Evolutionary conservation across 2,797 vertebrate genomes (phyloP).

Genomic region (Neosilurus mollespiculum): DNA sequence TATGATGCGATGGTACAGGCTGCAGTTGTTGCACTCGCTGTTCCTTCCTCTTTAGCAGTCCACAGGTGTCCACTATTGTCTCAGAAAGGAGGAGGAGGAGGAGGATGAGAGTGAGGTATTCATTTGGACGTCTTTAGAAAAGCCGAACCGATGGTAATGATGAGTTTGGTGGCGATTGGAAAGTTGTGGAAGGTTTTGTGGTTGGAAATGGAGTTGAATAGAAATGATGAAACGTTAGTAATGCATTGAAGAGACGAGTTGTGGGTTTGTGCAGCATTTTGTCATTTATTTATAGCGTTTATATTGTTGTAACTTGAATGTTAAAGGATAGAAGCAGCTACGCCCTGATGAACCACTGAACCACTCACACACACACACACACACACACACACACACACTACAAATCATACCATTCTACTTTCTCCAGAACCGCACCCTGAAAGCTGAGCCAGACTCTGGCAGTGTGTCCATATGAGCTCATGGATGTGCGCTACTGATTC

Average conservation of each 20-base stretch:
- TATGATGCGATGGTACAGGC: not conserved
- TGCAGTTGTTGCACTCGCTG: not conserved
- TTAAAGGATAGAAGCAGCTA: conserved; percentile 23
- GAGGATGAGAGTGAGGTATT: conserved; percentile 20
- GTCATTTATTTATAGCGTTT: not conserved
- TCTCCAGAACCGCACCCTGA: conserved; percentile 29
- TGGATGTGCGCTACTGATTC: conserved; percentile 28
- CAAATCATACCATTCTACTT: conserved; percentile 20
- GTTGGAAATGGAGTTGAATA: not conserved
- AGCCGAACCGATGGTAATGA: conserved; percentile 65
- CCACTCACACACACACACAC: conserved; percentile 5
- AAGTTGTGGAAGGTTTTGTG: conserved; percentile 45
- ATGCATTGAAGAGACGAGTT: not conserved
- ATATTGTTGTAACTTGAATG: not conserved
- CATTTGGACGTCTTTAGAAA: conserved; percentile 38
- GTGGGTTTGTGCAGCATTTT: not conserved
- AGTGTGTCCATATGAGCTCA: conserved; percentile 45
- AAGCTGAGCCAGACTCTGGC: conserved; percentile 27
- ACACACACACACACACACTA: not conserved
- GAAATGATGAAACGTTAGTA: too few relatives aligned
- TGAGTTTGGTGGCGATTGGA: conserved; percentile 64
- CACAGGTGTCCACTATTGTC: conserved; percentile 43
- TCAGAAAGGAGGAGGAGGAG: conserved; percentile 13
- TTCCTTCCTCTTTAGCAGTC: conserved; percentile 1
- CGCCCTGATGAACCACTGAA: conserved; percentile 4